A percentile compares a stretch with the other conserved stretches of the same genome.
Evolutionary conservation across 2,888 invertebrate species (phyloP).

Genomic region (Drosophila anceps): DNA sequence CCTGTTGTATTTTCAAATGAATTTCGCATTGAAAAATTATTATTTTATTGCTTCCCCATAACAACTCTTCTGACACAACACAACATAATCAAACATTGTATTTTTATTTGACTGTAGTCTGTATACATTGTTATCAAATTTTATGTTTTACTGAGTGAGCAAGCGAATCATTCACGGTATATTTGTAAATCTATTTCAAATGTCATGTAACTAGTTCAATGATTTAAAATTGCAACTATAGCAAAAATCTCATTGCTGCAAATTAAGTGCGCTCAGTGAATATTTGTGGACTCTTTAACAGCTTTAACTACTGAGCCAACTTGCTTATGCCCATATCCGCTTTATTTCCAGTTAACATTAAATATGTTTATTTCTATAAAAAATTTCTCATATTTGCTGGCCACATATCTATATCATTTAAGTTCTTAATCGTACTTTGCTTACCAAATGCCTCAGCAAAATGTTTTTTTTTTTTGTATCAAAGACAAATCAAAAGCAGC

Average conservation of each 20-base stretch:
- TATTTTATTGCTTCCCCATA: neutral
- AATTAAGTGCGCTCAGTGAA: no score
- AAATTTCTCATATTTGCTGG: no score
- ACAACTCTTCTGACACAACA: neutral
- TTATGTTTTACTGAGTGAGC: neutral
- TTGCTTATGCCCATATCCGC: neutral
- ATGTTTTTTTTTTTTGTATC: slow-evolving; percentile 23
- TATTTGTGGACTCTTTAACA: no score
- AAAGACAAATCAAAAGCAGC: slow-evolving; percentile 15
- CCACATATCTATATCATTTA: slow-evolving; percentile 4
- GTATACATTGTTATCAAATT: neutral
- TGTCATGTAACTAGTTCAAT: neutral
- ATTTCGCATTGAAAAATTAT: slow-evolving; percentile 1
- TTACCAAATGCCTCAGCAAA: neutral
- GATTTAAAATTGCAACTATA: neutral
- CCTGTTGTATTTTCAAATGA: neutral
- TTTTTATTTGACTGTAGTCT: neutral
- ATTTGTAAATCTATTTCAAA: neutral
- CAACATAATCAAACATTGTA: neutral
- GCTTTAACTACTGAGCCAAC: no score
- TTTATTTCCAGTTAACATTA: neutral
- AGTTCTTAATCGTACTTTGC: slow-evolving; percentile 12
- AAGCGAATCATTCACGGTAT: no score
- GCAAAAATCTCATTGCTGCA: neutral
- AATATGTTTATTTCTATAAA: neutral